Evolutionary conservation across 2,888 invertebrate species (phyloP), one percentile per base, ranked within the genome.

Genomic region (Zelleria hepariella): DNA sequence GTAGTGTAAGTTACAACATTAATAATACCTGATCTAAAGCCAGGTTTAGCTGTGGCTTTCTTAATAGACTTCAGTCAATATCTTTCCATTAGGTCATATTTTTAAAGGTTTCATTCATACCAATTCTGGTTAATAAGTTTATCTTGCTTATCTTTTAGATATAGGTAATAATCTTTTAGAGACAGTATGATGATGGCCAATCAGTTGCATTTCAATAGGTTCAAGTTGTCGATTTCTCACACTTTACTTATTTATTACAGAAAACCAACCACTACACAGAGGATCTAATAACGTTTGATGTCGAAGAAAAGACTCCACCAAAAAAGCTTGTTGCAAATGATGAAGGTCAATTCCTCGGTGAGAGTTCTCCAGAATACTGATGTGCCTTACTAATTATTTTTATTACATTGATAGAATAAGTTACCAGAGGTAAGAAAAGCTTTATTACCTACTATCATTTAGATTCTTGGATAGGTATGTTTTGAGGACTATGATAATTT

Each of bases 291-390:
- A 75, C 68, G 60, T 87, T 88, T 77, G 87, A 88, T 66, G 78
- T 80, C 60, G 86, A 85, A 62, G 42, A 42, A 6, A 53, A 27
- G 7, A 10, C 24, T 2, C 23, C 58, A 20, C 49, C 27, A 18
- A 57, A 23, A 8, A 32, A 32, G 10, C 5, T 80, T 55, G 65
- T 75, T 63, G 64, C 75, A 26, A 83, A 77, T 74, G 81, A 84
- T 58, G 75, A 78, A 65, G 67, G 73, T 4, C 81, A 79, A 68
- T 72, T 74, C 70, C 63, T 73, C 32, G 79, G 79, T 66, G 85
- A 83, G 61, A 86, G 84, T 71, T 86, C 87, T 66, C 86, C 87
- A 10, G 86, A 87, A 69, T 86, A 84, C 67, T 86, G 66, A 32
- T 47, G 59, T 59, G 59, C 59, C 59, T 59, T 59, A 54, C 26